Conservation (phyloP, 2,888 invertebrate genomes). For the Octonoba sinensis region DNA sequence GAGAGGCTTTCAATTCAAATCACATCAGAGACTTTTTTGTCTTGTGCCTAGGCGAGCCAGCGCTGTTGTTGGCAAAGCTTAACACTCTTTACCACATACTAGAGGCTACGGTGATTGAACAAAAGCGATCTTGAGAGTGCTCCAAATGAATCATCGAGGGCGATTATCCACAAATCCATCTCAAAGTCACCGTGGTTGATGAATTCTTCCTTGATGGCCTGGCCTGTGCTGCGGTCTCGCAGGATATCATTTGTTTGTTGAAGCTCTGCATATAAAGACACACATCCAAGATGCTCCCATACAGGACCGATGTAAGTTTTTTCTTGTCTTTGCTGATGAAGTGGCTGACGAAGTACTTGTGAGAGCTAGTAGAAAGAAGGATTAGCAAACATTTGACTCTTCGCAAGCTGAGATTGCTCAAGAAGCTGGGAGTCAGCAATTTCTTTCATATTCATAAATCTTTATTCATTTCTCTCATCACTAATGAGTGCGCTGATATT, state of each 20-base stretch:
- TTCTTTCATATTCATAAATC: slow-evolving; percentile 21
- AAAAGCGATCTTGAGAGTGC: slow-evolving; percentile 20
- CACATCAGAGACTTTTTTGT: slow-evolving; percentile 9
- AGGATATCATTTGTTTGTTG: slow-evolving; percentile 27
- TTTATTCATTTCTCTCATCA: slow-evolving; percentile 16
- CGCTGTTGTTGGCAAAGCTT: slow-evolving; percentile 17
- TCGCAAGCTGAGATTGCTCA: slow-evolving; percentile 15
- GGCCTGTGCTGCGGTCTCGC: neutral
- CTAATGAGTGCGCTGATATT: slow-evolving; percentile 26
- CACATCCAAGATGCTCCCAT: slow-evolving; percentile 11
- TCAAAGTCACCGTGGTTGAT: slow-evolving; percentile 23
- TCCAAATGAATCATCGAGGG: slow-evolving; percentile 33
- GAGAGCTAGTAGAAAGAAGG: slow-evolving; percentile 16
- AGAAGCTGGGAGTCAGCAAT: slow-evolving; percentile 26
- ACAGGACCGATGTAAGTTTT: slow-evolving; percentile 11
- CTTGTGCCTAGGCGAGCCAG: slow-evolving; percentile 6
- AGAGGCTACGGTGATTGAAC: slow-evolving; percentile 25
- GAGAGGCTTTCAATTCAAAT: slow-evolving; percentile 22
- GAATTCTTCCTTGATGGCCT: slow-evolving; percentile 20
- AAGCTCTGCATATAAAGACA: slow-evolving; percentile 20
- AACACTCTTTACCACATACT: slow-evolving; percentile 16
- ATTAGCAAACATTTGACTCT: slow-evolving; percentile 1
- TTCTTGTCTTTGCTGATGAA: slow-evolving; percentile 38
- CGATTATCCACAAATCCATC: slow-evolving; percentile 20
- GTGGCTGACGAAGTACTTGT: slow-evolving; percentile 26